Base-by-base conservation (phyloP, 2,113 vertebrate species). In the Leiothrix lutea region DNA sequence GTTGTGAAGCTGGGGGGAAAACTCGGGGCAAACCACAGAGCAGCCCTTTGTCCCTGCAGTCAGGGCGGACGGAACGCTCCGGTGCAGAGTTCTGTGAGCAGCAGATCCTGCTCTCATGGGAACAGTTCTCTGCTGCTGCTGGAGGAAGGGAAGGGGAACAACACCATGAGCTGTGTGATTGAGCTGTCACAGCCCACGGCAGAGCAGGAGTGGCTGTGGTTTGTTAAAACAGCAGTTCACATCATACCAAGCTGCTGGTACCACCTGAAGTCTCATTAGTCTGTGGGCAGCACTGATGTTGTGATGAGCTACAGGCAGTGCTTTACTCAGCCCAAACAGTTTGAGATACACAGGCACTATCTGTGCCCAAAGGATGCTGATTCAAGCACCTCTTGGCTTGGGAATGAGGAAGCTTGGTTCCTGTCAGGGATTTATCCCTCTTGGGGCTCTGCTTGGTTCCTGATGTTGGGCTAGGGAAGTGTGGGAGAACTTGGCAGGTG, bases 31-130 rank as follows among this genome's bases (percentile, higher is more conserved):
- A 8, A 4, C 11, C 2, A 3, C 16, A 61, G 53, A 31, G 58
- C 33, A 36, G 35, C 29, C 7, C 2, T 47, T 29, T 28, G n/a
- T 25, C 58, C 5, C 53, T 33, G 51, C 60, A 16, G n/a, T 23
- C 20, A 3, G 14, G 40, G 38, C 9, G 3, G 80, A 15, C 0
- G 0, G 9, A 2, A 31, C 1, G 1, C 54, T 36, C 48, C 2
- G 0, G 1, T 3, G 42, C 2, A 2, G 56, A 11, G 16, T 45
- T 47, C 36, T 38, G 16, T 1, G 18, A 29, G 13, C 1, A 1
- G 51, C 82, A 33, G 19, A 0, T 51, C 3, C 4, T 16, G 58
- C 4, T 12, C 35, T 24, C 11, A 3, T 9, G 47, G 8, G 18
- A 45, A 5, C 1, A 3, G 13, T 14, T 69, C 57, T 16, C 4